Evolutionary conservation across 1,140 invertebrate species (phyloP).

Genomic region (Cardiocondyla obscurior): DNA sequence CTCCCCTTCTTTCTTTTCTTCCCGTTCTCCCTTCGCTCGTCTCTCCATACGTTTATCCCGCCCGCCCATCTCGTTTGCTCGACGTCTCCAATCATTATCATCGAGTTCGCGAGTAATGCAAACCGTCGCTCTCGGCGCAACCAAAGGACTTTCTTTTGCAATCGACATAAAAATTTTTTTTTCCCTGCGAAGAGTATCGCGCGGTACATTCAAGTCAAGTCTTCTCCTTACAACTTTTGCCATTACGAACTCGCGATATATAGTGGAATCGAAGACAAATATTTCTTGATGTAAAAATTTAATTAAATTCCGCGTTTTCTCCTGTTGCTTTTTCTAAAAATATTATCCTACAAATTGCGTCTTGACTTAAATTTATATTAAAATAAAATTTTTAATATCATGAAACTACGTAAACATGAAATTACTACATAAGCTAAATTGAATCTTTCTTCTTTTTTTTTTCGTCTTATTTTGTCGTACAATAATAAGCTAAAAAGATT

Average conservation of each 20-base stretch:
- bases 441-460: background rate
- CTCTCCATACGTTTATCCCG: background rate
- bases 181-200: background rate
- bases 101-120: background rate
- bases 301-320: background rate
- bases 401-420: background rate
- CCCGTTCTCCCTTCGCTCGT: background rate
- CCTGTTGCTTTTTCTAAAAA: background rate
- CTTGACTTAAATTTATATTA: background rate
- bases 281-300: slow-evolving; percentile 2
- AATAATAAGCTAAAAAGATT: background rate
- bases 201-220: background rate
- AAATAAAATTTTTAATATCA: background rate
- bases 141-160: background rate
- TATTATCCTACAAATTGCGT: background rate
- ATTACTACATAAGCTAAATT: background rate
- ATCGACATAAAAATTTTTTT: background rate
- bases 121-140: slow-evolving; percentile 9
- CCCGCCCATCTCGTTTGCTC: background rate
- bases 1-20: background rate
- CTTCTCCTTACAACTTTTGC: background rate
- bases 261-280: background rate
- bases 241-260: background rate
- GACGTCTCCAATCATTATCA: background rate
- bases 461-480: background rate